Evolutionary conservation across 2,888 invertebrate genomes (phyloP), one percentile per base, ranked within the genome.

Genomic region (Macropis europaea): DNA sequence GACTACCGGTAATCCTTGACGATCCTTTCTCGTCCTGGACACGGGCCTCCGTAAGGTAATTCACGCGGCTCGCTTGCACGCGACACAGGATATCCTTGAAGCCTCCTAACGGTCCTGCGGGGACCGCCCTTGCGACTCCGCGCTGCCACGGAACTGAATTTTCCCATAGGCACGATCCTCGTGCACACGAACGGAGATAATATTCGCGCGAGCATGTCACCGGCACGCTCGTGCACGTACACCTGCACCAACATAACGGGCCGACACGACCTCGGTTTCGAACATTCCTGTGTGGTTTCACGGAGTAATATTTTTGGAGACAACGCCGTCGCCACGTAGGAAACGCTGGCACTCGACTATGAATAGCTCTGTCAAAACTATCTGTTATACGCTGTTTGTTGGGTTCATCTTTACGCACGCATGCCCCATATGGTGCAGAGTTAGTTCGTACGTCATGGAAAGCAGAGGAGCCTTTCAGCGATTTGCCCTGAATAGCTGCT

Each of bases 11-110:
- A 82, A 84, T 82, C 82, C 81, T 83, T 81, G 83, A 82, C 78
- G 81, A 82, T 83, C 82, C 74, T 82, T 77, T 72, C 77, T 61
- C 72, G 59, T 72, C 64, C 68, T 69, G 63, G 45, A 42, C 43
- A 53, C 66, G 71, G 70, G 54, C 24, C 57, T 43, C 60, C 67
- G 71, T 76, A 82, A 84, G 83, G 84, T 84, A 85, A 87, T 84
- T 87, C 82, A 83, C 84, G 83, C 84, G 82, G 85, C 79, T 87
- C 81, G 79, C 79, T 85, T 84, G 81, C 84, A 85, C 82, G 82
- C 82, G 87, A 87, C 88, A 86, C 88, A 86, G 86, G 89, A 89
- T 88, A 89, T 88, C 88, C 88, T 87, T 85, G 86, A 88, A 87
- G 85, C 86, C 86, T 81, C 76, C 81, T 88, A 88, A 88, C 87